Base-by-base conservation (phyloP, 2,888 invertebrate genomes). In the Euzetes globulus region DNA sequence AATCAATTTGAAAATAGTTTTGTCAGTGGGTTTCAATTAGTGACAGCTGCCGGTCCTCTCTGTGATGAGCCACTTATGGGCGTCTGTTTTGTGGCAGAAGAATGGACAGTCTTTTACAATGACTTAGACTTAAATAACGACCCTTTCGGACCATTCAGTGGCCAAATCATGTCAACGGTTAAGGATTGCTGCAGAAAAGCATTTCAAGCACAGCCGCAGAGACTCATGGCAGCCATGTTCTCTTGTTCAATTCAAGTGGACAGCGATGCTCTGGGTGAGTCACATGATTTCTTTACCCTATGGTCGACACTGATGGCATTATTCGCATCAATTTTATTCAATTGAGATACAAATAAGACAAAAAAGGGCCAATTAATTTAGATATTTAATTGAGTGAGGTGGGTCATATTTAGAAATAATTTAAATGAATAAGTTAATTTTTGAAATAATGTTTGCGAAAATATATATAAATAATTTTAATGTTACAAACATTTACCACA, bases 61-160 rank as follows among this genome's bases (percentile, higher is more conserved):
- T 99, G 98, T 83, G 95, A 96, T 80, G 99, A 99, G 81, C 95
- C 96, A 1, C 89, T 99, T 89, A 91, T 90, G 85, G 97, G 97
- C 1, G 94, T 97, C 0, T 92, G 90, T 22, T 95, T 97, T 84
- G 85, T 91, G 73, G 87, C 98, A 1, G 91, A 92, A 79, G 90
- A 91, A 78, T 97, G 94, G 91, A 41, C 60, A n/a, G 5, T 71
- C 15, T 17, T 7, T 19, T 33, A 37, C 19, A 41, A 55, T 27
- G 52, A 22, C 37, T 19, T 60, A 22, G 27, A 58, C 19, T 15
- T 17, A 15, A 19, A 15, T 29, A 72, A n/a, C 41, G 76, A 76
- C 45, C 82, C 82, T 78, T 84, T 84, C 80, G 85, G 86, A 75
- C 85, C 86, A 50, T 82, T 87, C 72, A 85, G 85, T 83, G 95